Conservation (phyloP, 2,113 vertebrate genomes). For the Strix uralensis region DNA sequence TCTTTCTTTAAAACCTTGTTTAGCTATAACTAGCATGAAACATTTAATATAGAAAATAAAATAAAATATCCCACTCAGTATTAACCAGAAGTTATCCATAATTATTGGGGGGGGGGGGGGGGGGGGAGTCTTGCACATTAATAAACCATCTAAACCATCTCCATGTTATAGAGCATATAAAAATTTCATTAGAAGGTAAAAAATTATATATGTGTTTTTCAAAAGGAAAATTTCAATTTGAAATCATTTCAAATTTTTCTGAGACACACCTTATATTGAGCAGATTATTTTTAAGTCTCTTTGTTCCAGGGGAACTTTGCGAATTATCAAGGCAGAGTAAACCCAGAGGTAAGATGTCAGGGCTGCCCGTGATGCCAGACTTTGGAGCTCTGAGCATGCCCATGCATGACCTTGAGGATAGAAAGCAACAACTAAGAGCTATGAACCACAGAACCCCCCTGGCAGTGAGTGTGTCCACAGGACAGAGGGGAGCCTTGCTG, state of each 20-base stretch:
- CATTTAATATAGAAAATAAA: background rate
- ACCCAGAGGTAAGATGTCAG: background rate
- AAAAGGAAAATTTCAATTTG: background rate
- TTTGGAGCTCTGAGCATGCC: background rate
- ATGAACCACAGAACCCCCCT: rapidly evolving
- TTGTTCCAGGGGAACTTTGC: background rate
- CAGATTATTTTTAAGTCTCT: background rate
- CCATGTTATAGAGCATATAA: background rate
- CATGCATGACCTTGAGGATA: rapidly evolving
- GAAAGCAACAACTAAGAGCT: background rate
- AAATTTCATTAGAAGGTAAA: background rate
- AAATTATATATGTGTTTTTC: background rate
- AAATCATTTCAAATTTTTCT: background rate
- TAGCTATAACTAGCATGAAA: background rate
- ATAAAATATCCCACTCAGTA: background rate
- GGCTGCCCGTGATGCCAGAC: background rate
- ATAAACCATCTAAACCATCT: background rate
- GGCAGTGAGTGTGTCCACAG: background rate
- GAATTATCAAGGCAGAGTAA: background rate
- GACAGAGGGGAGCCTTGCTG: background rate
- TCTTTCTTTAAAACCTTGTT: background rate
- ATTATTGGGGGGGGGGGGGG: background rate
- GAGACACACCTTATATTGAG: background rate
- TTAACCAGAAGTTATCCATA: background rate
- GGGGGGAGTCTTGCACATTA: background rate